Evolutionary conservation across 2,888 invertebrate species (phyloP).

Genomic region (Drosophila eohydei): DNA sequence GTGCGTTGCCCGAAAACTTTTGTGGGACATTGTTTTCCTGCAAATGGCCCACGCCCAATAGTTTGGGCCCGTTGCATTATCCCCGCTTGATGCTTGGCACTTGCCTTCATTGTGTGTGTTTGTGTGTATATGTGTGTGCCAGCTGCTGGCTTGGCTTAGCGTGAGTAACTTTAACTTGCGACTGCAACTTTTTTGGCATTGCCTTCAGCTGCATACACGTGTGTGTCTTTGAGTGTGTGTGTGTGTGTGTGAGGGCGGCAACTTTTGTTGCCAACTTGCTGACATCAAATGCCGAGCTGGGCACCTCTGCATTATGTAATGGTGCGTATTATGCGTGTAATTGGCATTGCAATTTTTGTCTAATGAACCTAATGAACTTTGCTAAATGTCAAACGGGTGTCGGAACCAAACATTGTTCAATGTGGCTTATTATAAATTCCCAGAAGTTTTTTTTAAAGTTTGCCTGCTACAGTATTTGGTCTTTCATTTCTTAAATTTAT

Average conservation of each 20-base stretch:
- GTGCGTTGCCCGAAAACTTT: constrained; percentile 45
- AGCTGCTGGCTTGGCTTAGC: constrained; percentile 56
- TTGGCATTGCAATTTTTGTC: constrained; percentile 59
- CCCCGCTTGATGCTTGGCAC: constrained; percentile 41
- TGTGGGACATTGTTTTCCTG: constrained; percentile 73
- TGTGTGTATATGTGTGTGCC: constrained; percentile 32
- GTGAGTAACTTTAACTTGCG: constrained; percentile 50
- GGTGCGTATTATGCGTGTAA: constrained; percentile 76
- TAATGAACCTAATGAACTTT: constrained; percentile 62
- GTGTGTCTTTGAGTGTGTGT: neutral
- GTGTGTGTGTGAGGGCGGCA: constrained; percentile 17
- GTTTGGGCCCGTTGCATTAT: constrained; percentile 38
- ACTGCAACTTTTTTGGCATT: constrained; percentile 51
- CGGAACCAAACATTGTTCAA: constrained; percentile 4
- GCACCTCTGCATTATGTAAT: constrained; percentile 55
- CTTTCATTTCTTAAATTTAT: neutral
- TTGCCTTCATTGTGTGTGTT: constrained; percentile 20
- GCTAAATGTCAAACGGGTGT: constrained; percentile 32
- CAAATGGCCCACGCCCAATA: constrained; percentile 68
- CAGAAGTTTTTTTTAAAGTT: neutral
- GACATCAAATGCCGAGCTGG: constrained; percentile 55
- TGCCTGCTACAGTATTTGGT: too few species aligned
- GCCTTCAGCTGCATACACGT: constrained; percentile 4
- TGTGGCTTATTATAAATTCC: neutral
- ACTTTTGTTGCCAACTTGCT: constrained; percentile 58